Evolutionary conservation across 1,140 invertebrate species (phyloP), one percentile per base, ranked within the genome.

Genomic region (Ctenoplectra terminalis): DNA sequence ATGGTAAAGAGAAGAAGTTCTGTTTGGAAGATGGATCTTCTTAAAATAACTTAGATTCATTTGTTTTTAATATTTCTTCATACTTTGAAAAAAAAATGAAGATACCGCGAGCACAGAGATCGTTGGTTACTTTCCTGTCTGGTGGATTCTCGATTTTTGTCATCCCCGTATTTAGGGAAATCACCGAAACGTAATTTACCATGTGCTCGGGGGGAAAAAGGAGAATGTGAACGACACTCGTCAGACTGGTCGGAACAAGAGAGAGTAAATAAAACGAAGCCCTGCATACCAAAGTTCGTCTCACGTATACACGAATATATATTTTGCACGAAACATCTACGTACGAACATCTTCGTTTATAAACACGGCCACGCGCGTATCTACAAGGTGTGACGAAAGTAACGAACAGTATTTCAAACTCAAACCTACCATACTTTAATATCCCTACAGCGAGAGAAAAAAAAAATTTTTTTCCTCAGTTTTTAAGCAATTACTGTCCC

Each of bases 211-310:
- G 13, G 4, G 48, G 29, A 80, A 79, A 81, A 79, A 81, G 69
- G 70, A 83, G 82, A 81, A 73, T 54, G 60, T 64, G 86, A 84
- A 74, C 64, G 76, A 81, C 88, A 87, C 84, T 72, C 52, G 83
- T 77, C 75, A 63, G 82, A 87, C 87, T 87, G 87, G 83, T 88
- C 81, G 56, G 72, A 75, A 70, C 46, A 66, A 50, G 80, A 76
- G 81, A 77, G 70, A 83, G 78, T 80, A 84, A 86, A 84, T 86
- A 86, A 86, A 82, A 89, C 66, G 80, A 75, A 76, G 74, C 43
- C 60, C 61, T 56, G 82, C 85, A 88, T 88, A 77, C 87, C 87
- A 31, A 73, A 74, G n/a, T 52, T 54, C 60, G 67, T 79, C 31
- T 66, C 31, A 71, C 34, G 29, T 29, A 52, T 50, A 40, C n/a